These are phyloP conservation scores for Dipus sagitta DNA, from an alignment of 2,797 vertebrate genomes.

Conservation along the genomic window DNA sequence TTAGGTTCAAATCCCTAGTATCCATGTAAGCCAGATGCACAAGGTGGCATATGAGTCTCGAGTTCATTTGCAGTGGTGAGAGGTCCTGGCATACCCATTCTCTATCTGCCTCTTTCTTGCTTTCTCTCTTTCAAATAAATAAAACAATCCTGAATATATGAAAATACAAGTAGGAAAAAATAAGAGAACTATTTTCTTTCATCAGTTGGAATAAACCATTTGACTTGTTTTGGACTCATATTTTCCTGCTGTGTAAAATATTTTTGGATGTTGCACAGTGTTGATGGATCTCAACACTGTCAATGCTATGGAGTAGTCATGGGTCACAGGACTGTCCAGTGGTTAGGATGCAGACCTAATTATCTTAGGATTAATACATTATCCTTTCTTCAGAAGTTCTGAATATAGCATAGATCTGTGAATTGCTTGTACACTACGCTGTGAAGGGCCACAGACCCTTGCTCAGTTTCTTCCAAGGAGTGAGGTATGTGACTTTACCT, in stretches of 20 bases:
- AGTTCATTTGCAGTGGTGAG: no score
- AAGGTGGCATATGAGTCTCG: no score
- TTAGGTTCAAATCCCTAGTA: no score
- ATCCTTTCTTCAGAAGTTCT: constrained; percentile 20
- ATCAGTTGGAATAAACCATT: constrained; percentile 52
- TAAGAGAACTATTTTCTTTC: constrained; percentile 55
- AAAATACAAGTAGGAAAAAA: constrained; percentile 53
- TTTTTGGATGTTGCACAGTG: background rate
- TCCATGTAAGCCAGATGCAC: no score
- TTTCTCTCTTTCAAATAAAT: no score
- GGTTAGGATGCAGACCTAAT: background rate
- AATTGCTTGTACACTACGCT: constrained; percentile 48
- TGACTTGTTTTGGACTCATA: constrained; percentile 6
- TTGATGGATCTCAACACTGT: no score
- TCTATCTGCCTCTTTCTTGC: no score
- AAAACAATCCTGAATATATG: background rate
- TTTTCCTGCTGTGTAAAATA: constrained; percentile 32
- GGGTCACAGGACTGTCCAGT: background rate
- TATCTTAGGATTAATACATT: constrained; percentile 18
- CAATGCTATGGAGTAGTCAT: background rate
- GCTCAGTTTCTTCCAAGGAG: constrained; percentile 45
- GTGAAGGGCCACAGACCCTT: background rate
- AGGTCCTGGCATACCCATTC: no score
- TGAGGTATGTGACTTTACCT: constrained; percentile 28
- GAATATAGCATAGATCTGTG: constrained; percentile 19